Evolutionary conservation across 2,797 vertebrate species (phyloP).

Genomic region (Potorous gilbertii): DNA sequence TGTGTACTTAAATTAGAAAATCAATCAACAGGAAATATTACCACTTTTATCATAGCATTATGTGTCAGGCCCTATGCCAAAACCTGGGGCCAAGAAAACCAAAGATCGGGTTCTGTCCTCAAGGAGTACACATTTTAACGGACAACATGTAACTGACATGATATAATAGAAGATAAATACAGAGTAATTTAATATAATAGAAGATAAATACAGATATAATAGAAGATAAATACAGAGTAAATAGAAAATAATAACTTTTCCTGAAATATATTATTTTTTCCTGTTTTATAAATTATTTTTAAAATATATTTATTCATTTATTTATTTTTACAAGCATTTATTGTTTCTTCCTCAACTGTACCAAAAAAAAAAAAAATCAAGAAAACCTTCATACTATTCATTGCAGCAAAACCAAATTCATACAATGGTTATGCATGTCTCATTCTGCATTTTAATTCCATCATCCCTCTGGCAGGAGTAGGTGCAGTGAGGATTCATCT

Average conservation of each 20-base stretch:
- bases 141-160: neutral
- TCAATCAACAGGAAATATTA: neutral
- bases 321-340: neutral
- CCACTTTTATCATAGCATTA: neutral
- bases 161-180: too few species aligned
- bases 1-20: neutral
- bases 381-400: neutral
- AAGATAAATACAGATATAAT: too few species aligned
- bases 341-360: neutral
- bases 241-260: neutral
- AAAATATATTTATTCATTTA: neutral
- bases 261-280: neutral
- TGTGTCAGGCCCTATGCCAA: neutral
- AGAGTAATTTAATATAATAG: too few species aligned
- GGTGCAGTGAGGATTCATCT: neutral
- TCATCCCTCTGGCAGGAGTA: neutral
- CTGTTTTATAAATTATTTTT: neutral
- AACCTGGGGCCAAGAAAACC: neutral
- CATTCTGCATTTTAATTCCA: neutral
- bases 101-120: neutral
- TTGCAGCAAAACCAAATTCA: neutral
- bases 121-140: neutral
- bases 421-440: neutral
- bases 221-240: neutral
- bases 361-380: too few species aligned